phyloP scores from a whole-genome alignment of 2,797 vertebrate genomes.

The Spinus pinus region DNA sequence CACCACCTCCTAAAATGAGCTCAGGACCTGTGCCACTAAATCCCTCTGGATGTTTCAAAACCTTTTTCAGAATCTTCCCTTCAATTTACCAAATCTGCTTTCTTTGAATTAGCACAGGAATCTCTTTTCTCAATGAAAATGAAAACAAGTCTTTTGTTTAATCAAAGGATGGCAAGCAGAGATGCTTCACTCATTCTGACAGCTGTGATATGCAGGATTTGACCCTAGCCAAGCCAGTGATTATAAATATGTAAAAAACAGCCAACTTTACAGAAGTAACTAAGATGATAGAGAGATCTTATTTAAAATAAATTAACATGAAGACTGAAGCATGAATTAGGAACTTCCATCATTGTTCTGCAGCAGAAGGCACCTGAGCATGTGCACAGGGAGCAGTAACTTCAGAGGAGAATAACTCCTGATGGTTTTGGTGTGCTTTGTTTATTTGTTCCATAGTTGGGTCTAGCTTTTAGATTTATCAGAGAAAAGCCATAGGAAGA shows the following conservation, averaged over 20 bases:
- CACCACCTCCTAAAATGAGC: neutral
- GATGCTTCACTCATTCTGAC: neutral
- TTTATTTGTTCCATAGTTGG: neutral
- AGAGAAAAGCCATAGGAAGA: neutral
- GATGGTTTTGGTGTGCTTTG: neutral
- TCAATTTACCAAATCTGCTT: neutral
- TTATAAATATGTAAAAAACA: neutral
- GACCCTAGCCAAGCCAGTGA: neutral
- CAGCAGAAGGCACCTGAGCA: neutral
- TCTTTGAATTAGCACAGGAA: neutral
- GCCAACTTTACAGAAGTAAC: neutral
- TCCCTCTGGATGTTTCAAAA: neutral
- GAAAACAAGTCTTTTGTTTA: neutral
- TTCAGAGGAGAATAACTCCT: neutral
- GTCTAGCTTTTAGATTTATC: neutral
- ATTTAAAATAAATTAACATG: neutral
- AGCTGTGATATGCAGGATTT: neutral
- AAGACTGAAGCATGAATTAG: neutral
- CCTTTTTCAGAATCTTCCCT: neutral
- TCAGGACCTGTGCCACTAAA: neutral
- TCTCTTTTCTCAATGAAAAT: neutral
- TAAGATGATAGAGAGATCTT: neutral
- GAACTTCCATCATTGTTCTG: neutral
- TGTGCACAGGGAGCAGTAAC: neutral
- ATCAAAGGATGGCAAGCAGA: neutral